A percentile compares a stretch with the other conserved stretches of the same genome.
phyloP scores from a whole-genome alignment of 92 coral and sea anemone genomes.

The Siderastrea siderea region DNA sequence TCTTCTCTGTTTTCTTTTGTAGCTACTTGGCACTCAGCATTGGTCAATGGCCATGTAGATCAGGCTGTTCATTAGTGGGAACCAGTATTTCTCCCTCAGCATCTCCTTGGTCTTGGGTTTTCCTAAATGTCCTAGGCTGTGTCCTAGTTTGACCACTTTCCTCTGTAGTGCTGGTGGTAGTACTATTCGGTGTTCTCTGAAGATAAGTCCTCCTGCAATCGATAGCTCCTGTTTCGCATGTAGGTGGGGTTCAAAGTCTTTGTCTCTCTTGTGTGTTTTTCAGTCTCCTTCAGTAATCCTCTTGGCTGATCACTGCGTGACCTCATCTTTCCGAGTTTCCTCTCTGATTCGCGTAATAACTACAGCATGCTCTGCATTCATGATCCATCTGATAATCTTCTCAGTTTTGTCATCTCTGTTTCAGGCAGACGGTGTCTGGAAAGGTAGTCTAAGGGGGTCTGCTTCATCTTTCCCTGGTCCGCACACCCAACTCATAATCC shows the following conservation, averaged over 20 bases:
- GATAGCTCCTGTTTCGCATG: slow-evolving; percentile 54
- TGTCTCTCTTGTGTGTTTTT: slow-evolving; percentile 51
- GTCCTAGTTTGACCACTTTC: slow-evolving; percentile 67
- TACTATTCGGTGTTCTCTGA: slow-evolving; percentile 48
- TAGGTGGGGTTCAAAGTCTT: slow-evolving; percentile 36
- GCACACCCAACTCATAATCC: slow-evolving; percentile 57
- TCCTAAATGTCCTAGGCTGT: slow-evolving; percentile 66
- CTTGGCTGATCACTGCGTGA: slow-evolving; percentile 42
- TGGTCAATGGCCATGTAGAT: slow-evolving; percentile 52
- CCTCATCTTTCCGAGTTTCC: slow-evolving; percentile 52
- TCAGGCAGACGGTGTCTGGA: slow-evolving; percentile 25
- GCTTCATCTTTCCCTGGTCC: slow-evolving; percentile 61
- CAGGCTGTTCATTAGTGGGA: slow-evolving; percentile 71
- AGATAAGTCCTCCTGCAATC: slow-evolving; percentile 59
- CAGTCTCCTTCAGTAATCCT: slow-evolving; percentile 66
- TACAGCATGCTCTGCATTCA: slow-evolving; percentile 52
- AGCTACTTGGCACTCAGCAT: slow-evolving; percentile 67
- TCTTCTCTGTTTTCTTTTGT: slow-evolving; percentile 46
- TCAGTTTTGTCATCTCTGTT: slow-evolving; percentile 34
- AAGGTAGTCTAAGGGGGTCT: slow-evolving; percentile 59
- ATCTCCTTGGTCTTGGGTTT: slow-evolving; percentile 69
- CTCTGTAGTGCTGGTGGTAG: slow-evolving; percentile 55
- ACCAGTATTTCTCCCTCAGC: slow-evolving; percentile 74
- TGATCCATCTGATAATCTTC: slow-evolving; percentile 18
- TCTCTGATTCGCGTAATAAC: slow-evolving; percentile 61